Evolutionary conservation across 2,113 vertebrate genomes (phyloP).

Genomic region (Oryzias woworae): DNA sequence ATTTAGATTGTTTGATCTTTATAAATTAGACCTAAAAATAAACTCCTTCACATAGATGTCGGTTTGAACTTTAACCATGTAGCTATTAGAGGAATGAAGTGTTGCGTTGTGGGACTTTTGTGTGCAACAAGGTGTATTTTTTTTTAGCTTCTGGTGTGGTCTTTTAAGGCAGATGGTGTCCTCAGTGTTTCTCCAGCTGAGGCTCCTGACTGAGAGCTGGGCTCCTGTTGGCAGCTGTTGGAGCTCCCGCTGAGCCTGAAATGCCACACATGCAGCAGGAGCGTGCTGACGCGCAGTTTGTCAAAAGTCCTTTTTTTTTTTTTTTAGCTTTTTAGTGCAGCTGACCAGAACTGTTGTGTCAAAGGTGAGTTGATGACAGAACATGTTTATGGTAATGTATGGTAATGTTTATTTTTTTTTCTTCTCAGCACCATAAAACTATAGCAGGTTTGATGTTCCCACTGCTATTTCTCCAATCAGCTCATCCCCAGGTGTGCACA

Average conservation of each 20-base stretch:
- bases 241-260: conserved; percentile 48
- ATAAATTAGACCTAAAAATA: no score
- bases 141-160: conserved; percentile 53
- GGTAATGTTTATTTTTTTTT: no score
- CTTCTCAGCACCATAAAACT: no score
- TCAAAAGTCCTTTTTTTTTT: neutral
- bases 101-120: conserved; percentile 3
- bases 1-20: no score
- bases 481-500: no score
- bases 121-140: conserved; percentile 6
- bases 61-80: conserved; percentile 37
- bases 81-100: neutral
- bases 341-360: no score
- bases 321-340: no score
- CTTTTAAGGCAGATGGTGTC: conserved; percentile 5
- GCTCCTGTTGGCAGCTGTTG: conserved; percentile 57
- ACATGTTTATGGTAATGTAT: no score
- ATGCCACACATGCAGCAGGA: conserved; percentile 18
- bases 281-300: neutral
- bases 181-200: conserved; percentile 46
- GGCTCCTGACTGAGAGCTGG: conserved; percentile 34
- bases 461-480: no score
- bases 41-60: conserved; percentile 3
- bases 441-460: no score
- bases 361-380: no score